A percentile compares a stretch with the other conserved stretches of the same genome.
phyloP scores from a whole-genome alignment of 2,797 vertebrate genomes.

The Serranus cabrilla region DNA sequence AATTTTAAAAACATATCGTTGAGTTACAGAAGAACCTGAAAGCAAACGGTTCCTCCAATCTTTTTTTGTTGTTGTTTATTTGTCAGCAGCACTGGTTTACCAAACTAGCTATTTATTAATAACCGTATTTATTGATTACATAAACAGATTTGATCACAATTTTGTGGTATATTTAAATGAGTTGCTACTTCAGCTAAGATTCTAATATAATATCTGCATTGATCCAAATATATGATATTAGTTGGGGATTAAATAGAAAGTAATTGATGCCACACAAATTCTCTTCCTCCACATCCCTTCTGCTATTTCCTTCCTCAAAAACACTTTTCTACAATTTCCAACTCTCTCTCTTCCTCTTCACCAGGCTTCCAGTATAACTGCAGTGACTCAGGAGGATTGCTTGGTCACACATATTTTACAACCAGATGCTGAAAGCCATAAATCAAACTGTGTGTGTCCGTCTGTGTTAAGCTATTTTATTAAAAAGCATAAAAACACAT shows the following conservation, averaged over 20 bases:
- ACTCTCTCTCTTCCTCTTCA: slow-evolving; percentile 18
- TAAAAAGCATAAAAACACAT: slow-evolving; percentile 75
- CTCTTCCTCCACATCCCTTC: not conserved
- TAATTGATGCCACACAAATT: not conserved
- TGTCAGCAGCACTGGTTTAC: not conserved
- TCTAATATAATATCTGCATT: not conserved
- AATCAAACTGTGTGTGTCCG: slow-evolving; percentile 71
- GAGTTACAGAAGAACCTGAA: not conserved
- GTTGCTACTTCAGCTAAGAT: not conserved
- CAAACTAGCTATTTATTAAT: not conserved
- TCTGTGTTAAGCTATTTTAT: slow-evolving; percentile 70
- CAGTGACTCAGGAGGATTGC: slow-evolving; percentile 76
- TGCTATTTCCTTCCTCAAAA: slow-evolving; percentile 11
- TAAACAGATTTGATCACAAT: not conserved
- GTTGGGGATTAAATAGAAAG: not conserved
- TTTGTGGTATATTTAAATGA: not conserved
- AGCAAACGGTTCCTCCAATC: not conserved
- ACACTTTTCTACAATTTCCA: slow-evolving; percentile 7
- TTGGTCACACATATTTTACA: slow-evolving; percentile 79
- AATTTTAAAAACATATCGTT: not conserved
- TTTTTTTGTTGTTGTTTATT: not conserved
- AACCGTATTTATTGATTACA: not conserved
- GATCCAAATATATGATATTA: not conserved
- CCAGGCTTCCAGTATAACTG: slow-evolving; percentile 43
- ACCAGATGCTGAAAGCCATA: slow-evolving; percentile 78